A percentile compares a stretch with the other conserved stretches of the same genome.
Evolutionary conservation across 2,113 vertebrate genomes (phyloP).

Genomic region (Labeo rohita): DNA sequence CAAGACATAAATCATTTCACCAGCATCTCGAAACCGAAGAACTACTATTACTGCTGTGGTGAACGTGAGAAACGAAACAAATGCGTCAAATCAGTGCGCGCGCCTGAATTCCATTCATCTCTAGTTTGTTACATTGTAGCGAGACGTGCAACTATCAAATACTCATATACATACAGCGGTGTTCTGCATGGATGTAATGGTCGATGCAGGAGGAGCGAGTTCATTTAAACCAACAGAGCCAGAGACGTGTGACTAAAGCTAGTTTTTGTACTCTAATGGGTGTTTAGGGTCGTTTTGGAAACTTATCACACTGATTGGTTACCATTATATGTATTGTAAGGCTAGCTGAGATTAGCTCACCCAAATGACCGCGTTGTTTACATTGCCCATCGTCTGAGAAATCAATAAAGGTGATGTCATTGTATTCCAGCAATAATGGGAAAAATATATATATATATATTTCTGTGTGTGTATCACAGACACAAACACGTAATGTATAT

Average conservation of each 20-base stretch:
- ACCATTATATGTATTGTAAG: background rate
- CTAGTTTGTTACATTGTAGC: constrained; percentile 1
- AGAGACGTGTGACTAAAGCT: background rate
- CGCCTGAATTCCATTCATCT: constrained; percentile 29
- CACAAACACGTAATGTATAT: background rate
- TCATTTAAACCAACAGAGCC: background rate
- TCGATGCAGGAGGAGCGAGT: background rate
- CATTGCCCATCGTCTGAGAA: constrained; percentile 18
- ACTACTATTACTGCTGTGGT: background rate
- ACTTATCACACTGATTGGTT: background rate
- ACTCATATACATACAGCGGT: background rate
- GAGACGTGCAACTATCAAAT: background rate
- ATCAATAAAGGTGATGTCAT: constrained; percentile 58
- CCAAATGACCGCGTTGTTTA: constrained; percentile 49
- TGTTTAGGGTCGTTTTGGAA: constrained; percentile 20
- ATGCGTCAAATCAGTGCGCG: constrained; percentile 43
- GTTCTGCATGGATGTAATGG: background rate
- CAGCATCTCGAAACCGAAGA: constrained; percentile 6
- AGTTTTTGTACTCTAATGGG: background rate
- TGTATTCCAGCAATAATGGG: constrained; percentile 26
- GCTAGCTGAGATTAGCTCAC: constrained; percentile 10
- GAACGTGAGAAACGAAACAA: constrained; percentile 26
- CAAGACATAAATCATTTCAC: background rate
- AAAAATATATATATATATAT: background rate
- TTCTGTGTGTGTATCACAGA: background rate